A percentile compares a stretch with the other conserved stretches of the same genome.
phyloP scores from a whole-genome alignment of 1,140 invertebrate genomes.

The Apis dorsata region DNA sequence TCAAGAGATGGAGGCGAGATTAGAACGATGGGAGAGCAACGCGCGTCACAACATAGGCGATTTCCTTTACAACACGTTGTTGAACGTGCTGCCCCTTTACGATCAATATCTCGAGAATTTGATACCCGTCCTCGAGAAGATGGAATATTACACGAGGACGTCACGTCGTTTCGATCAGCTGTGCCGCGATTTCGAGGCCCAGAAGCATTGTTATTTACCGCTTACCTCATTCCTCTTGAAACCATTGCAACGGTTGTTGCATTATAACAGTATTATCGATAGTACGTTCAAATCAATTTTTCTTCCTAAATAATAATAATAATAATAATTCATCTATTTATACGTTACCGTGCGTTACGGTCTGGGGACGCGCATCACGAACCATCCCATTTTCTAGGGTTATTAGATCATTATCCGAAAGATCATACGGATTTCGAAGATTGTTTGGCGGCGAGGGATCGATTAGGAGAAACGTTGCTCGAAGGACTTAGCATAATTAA shows the following conservation, averaged over 20 bases:
- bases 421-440: slow-evolving; percentile 88
- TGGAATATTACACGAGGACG: slow-evolving; percentile 87
- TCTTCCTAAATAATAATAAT: too few relatives aligned
- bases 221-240: slow-evolving; percentile 93
- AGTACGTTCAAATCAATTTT: slow-evolving; percentile 82
- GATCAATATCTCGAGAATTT: slow-evolving; percentile 90
- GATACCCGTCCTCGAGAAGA: slow-evolving; percentile 86
- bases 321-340: not conserved
- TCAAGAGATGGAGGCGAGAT: slow-evolving; percentile 84
- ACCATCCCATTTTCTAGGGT: slow-evolving; percentile 77
- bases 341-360: too few relatives aligned
- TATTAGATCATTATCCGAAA: slow-evolving; percentile 88
- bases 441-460: slow-evolving; percentile 85
- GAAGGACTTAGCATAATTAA: slow-evolving; percentile 76
- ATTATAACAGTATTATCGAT: slow-evolving; percentile 91
- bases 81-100: slow-evolving; percentile 85
- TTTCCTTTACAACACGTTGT: slow-evolving; percentile 78
- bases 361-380: not conserved
- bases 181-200: slow-evolving; percentile 91
- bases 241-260: slow-evolving; percentile 92
- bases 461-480: slow-evolving; percentile 80
- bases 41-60: slow-evolving; percentile 83
- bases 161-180: slow-evolving; percentile 89
- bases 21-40: slow-evolving; percentile 83
- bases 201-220: slow-evolving; percentile 93